A percentile compares a stretch with the other conserved stretches of the same genome.
phyloP scores from a whole-genome alignment of 1,140 invertebrate species.

The Drosophila bocki region DNA sequence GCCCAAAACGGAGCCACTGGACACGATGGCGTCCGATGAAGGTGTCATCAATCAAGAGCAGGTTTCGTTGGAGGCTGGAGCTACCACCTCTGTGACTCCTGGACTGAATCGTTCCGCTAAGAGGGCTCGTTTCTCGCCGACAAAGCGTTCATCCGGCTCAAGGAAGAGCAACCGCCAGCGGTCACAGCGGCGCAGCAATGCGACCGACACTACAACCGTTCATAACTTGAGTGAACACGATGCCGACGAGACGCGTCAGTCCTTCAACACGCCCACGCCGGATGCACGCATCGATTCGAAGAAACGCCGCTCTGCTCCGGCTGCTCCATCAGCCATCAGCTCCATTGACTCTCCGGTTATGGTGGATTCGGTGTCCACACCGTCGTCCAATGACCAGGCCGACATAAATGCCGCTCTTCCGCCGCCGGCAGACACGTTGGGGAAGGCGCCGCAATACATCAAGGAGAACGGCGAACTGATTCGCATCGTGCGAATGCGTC shows the following conservation, averaged over 20 bases:
- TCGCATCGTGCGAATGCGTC: conserved; percentile 89
- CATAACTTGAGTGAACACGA: conserved; percentile 26
- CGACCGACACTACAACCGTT: not conserved
- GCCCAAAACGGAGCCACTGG: conserved; percentile 18
- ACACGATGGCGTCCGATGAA: conserved; percentile 5
- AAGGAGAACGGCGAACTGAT: conserved; percentile 88
- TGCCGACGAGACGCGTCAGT: conserved; percentile 56
- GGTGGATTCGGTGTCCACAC: conserved; percentile 61
- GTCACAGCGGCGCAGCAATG: conserved; percentile 55
- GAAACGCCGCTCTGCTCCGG: conserved; percentile 55
- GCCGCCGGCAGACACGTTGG: conserved; percentile 31
- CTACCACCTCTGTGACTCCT: not conserved
- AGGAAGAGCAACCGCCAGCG: conserved; percentile 79
- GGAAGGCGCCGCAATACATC: conserved; percentile 79
- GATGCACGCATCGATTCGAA: conserved; percentile 50
- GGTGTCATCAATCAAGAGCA: not conserved
- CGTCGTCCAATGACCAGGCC: conserved; percentile 55
- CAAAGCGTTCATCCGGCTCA: conserved; percentile 60
- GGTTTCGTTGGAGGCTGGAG: not conserved
- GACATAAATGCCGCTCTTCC: conserved; percentile 70
- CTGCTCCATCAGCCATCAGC: conserved; percentile 53
- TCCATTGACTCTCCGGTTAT: conserved; percentile 57
- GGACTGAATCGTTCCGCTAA: conserved; percentile 32
- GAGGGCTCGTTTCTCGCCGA: conserved; percentile 58
- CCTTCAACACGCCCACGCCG: conserved; percentile 54